phyloP scores from a whole-genome alignment of 2,797 vertebrate genomes.

The Sphenopsis melanotis region DNA sequence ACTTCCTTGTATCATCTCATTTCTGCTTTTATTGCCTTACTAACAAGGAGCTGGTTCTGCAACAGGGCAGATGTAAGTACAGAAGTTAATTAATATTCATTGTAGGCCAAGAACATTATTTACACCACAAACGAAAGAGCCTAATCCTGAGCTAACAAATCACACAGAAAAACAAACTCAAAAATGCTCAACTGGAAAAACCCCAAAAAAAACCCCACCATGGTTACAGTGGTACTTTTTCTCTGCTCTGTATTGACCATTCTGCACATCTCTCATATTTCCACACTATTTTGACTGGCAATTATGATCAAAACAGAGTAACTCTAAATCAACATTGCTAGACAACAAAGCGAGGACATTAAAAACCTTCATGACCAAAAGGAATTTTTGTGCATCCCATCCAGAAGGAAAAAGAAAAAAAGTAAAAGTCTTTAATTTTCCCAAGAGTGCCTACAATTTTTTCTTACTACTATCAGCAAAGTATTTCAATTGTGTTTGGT shows the following conservation, averaged over 20 bases:
- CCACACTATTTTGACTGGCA: not conserved
- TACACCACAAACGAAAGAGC: not conserved
- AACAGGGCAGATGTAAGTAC: fast-evolving
- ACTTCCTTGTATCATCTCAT: not conserved
- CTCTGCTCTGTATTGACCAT: not conserved
- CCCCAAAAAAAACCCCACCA: fast-evolving
- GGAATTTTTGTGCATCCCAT: not conserved
- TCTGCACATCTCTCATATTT: not conserved
- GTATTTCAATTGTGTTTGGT: not conserved
- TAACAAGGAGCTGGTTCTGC: not conserved
- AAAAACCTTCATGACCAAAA: not conserved
- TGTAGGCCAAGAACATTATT: not conserved
- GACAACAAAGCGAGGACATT: not conserved
- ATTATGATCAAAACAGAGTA: not conserved
- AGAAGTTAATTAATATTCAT: not conserved
- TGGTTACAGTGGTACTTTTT: not conserved
- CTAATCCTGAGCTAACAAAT: not conserved
- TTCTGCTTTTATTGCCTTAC: not conserved
- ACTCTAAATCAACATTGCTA: not conserved
- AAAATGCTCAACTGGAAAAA: not conserved
- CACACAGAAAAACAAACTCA: not conserved
- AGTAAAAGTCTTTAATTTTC: not conserved
- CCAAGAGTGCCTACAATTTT: not conserved
- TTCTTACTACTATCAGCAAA: not conserved
- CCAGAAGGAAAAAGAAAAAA: not conserved